Percentiles rank a stretch among this genome's conserved stretches.
These are phyloP conservation scores for Aegotheles bennettii DNA, from an alignment of 2,113 vertebrate species.

Conservation along the genomic window DNA sequence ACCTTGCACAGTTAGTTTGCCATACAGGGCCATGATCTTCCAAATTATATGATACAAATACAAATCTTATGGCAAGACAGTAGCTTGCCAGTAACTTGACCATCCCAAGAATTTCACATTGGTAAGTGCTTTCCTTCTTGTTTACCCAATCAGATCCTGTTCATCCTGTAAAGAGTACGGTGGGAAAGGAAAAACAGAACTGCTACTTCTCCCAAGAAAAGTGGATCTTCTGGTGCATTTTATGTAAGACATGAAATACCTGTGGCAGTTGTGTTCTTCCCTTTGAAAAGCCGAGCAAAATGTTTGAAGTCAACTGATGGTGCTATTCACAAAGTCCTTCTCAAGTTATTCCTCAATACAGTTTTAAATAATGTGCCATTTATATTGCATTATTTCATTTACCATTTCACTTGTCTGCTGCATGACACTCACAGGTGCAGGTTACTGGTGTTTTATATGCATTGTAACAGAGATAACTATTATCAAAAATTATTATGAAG, in stretches of 20 bases:
- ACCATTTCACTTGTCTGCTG: neutral
- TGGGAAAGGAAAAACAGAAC: neutral
- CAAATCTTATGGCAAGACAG: neutral
- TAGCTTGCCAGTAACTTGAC: neutral
- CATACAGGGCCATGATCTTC: neutral
- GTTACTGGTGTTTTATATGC: neutral
- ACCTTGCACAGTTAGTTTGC: neutral
- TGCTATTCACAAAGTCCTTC: neutral
- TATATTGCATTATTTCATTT: neutral
- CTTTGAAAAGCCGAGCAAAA: neutral
- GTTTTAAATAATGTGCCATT: neutral
- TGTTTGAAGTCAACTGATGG: fast-evolving
- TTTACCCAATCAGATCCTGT: neutral
- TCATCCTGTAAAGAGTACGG: neutral
- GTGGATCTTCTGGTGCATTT: neutral
- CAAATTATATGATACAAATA: neutral
- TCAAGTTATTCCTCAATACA: neutral
- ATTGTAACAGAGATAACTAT: neutral
- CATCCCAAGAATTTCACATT: neutral
- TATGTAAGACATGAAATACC: neutral
- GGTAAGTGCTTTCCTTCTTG: neutral
- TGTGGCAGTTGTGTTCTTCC: neutral
- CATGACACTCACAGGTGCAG: neutral
- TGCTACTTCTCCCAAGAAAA: neutral
- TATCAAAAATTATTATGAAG: neutral